Evolutionary conservation across 2,797 vertebrate genomes (phyloP), one percentile per base, ranked within the genome.

Genomic region (Bovichtus variegatus): DNA sequence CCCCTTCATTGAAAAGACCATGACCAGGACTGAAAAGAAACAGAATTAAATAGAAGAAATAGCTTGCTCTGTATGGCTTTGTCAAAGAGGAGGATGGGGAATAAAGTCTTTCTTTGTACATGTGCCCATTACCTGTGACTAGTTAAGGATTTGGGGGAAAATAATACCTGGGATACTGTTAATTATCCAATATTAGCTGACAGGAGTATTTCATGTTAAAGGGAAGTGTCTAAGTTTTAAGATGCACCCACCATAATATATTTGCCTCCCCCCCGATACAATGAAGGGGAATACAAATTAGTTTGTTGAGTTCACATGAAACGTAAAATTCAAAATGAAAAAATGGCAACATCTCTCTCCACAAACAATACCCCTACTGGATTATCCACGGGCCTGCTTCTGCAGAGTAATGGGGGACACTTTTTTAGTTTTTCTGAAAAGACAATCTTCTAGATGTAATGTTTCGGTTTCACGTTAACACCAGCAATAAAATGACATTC

Each of bases 61-160:
- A 29, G 5, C 29, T 59, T 34, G n/a, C 25, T 59, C 44, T 25
- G 9, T 67, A 43, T 60, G 64, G 34, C 64, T 70, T 46, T 78
- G 50, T 58, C 69, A 69, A 66, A 71, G 31, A 65, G n/a, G n/a
- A 40, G 36, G 46, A 74, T 72, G 16, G 9, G 21, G 19, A 25
- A 53, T 55, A 29, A 72, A 76, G 51, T 36, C 44, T 74, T 66
- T 67, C 12, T 82, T 72, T 74, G 25, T 71, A 34, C 38, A 71
- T 62, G 38, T 76, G 27, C 36, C 25, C 41, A 75, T 86, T 74
- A 81, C 38, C 43, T 71, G 25, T 29, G 47, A 55, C 54, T 53
- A 65, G 36, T 84, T 76, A 46, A 72, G 71, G 78, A 81, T 83
- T 76, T 58, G 12, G 67, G n/a, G 21, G 36, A 23, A 59, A 58